phyloP scores from a whole-genome alignment of 1,140 invertebrate species.

The Cotesia typhae region DNA sequence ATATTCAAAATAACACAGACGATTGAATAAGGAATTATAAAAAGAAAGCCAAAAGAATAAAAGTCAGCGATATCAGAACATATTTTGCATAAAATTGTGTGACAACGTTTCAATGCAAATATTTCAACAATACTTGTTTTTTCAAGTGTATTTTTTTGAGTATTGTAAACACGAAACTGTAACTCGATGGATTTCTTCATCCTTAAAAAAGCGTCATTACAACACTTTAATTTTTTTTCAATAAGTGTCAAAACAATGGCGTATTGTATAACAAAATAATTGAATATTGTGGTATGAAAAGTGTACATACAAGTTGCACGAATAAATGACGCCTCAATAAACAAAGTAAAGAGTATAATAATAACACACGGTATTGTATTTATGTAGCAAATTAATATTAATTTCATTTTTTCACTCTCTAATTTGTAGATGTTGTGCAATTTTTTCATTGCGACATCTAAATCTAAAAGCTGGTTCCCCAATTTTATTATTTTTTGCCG shows the following conservation, averaged over 20 bases:
- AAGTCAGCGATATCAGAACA: slow-evolving; percentile 1
- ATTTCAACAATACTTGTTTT: slow-evolving; percentile 1
- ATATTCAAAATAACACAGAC: background rate
- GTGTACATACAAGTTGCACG: background rate
- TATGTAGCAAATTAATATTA: background rate
- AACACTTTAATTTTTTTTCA: background rate
- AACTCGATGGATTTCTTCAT: background rate
- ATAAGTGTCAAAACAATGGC: background rate
- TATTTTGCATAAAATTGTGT: background rate
- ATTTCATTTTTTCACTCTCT: background rate
- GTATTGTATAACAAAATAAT: background rate
- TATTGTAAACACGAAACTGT: background rate
- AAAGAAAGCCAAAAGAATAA: background rate
- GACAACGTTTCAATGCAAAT: background rate
- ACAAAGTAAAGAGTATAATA: background rate
- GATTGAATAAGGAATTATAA: background rate
- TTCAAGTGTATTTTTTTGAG: slow-evolving; percentile 5
- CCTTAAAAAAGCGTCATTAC: background rate
- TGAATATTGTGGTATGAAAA: background rate
- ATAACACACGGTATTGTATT: background rate
- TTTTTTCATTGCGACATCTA: background rate
- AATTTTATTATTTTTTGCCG: background rate
- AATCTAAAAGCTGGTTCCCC: background rate
- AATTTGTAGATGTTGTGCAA: background rate
- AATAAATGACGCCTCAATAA: background rate